Percentiles rank a stretch among this genome's conserved stretches.
phyloP scores from a whole-genome alignment of 1,140 invertebrate genomes.

The Caerostris extrusa region DNA sequence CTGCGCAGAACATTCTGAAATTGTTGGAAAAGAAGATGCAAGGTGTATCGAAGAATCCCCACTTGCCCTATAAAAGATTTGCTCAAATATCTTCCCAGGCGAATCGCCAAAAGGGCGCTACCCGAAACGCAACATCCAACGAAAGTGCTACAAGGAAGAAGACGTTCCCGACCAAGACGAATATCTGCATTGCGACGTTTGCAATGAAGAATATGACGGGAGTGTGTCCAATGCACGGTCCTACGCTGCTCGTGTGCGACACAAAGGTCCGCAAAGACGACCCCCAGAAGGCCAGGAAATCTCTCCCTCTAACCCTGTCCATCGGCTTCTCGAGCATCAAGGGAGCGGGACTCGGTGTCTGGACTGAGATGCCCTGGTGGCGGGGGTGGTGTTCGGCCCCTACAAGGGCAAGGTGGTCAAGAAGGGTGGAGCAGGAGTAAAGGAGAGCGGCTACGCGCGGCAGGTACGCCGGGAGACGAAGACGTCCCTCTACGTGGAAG shows the following conservation, averaged over 20 bases:
- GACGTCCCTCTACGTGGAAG: slow-evolving; percentile 37
- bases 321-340: not conserved
- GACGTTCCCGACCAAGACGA: slow-evolving; percentile 42
- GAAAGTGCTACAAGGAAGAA: slow-evolving; percentile 47
- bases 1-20: too few relatives aligned
- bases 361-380: slow-evolving; percentile 39
- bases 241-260: slow-evolving; percentile 22
- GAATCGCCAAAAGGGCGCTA: not conserved
- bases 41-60: too few relatives aligned
- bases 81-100: too few relatives aligned
- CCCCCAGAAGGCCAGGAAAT: too few relatives aligned
- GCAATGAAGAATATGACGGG: slow-evolving; percentile 23
- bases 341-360: slow-evolving; percentile 58
- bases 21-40: too few relatives aligned
- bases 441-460: slow-evolving; percentile 66
- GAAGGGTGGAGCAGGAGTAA: not conserved
- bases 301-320: not conserved
- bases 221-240: slow-evolving; percentile 41
- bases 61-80: too few relatives aligned
- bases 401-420: slow-evolving; percentile 42
- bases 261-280: not conserved
- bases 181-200: slow-evolving; percentile 21
- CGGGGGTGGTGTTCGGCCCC: slow-evolving; percentile 65
- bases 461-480: not conserved
- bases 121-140: slow-evolving; percentile 18